phyloP scores from a whole-genome alignment of 92 coral and sea anemone species.

The Diadumene lineata region DNA sequence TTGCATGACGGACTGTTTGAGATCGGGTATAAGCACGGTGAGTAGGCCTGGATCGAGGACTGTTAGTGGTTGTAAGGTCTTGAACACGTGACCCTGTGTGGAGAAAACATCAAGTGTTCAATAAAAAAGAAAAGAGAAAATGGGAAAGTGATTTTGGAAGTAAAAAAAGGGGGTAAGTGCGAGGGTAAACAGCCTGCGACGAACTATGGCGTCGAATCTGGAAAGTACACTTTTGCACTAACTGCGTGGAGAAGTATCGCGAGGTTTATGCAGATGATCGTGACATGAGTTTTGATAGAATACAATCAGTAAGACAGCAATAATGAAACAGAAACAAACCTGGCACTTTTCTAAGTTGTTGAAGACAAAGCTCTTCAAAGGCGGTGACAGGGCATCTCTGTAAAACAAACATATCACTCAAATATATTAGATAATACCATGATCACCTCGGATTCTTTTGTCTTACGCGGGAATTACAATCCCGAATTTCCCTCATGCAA shows the following conservation, averaged over 20 bases:
- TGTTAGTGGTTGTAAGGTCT: slow-evolving; percentile 74
- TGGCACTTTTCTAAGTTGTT: slow-evolving; percentile 71
- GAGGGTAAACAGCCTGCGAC: too few relatives aligned
- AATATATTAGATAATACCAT: neutral
- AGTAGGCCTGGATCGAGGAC: slow-evolving; percentile 76
- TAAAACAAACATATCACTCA: neutral
- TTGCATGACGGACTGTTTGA: slow-evolving; percentile 73
- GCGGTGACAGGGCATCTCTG: slow-evolving; percentile 69
- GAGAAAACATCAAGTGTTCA: neutral
- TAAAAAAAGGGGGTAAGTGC: too few relatives aligned
- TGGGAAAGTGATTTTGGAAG: too few relatives aligned
- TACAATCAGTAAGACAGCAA: too few relatives aligned
- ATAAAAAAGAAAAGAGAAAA: neutral
- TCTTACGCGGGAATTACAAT: too few relatives aligned
- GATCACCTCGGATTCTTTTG: too few relatives aligned
- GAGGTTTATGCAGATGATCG: too few relatives aligned
- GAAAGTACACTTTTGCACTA: too few relatives aligned
- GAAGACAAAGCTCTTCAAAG: slow-evolving; percentile 70
- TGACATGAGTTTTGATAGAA: too few relatives aligned
- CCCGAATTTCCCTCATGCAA: too few relatives aligned
- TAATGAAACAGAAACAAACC: slow-evolving; percentile 54
- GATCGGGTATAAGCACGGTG: slow-evolving; percentile 60
- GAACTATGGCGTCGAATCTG: too few relatives aligned
- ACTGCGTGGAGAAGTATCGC: too few relatives aligned
- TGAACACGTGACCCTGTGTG: slow-evolving; percentile 81